Conservation (phyloP, 2,113 vertebrate species). For the Phoxinus phoxinus region DNA sequence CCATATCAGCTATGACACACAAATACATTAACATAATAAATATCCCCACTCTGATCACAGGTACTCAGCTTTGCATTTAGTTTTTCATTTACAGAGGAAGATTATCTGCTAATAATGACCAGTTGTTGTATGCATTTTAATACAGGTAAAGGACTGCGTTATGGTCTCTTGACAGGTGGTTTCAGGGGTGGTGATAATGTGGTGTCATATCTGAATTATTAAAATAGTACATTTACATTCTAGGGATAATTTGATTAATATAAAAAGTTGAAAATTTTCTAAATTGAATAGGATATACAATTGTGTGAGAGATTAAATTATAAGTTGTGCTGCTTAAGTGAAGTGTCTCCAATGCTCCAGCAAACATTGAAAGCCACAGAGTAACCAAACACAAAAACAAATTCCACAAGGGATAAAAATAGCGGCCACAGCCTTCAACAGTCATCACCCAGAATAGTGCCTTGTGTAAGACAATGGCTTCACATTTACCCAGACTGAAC, state of each 20-base stretch:
- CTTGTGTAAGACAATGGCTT: conserved; percentile 62
- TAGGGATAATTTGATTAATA: neutral
- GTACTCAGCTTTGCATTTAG: neutral
- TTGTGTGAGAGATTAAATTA: neutral
- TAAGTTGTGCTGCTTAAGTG: neutral
- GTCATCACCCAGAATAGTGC: conserved; percentile 45
- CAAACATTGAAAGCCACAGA: neutral
- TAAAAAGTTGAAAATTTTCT: neutral
- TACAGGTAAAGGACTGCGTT: neutral
- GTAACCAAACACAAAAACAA: conserved; percentile 25
- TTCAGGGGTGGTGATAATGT: neutral
- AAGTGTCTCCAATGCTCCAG: neutral
- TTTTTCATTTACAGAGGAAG: neutral
- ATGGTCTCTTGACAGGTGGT: neutral
- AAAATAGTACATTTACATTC: neutral
- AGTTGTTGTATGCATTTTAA: neutral
- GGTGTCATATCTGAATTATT: neutral
- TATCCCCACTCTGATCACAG: neutral
- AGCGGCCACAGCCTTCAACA: conserved; percentile 32
- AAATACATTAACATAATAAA: conserved; percentile 12
- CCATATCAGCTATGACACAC: conserved; percentile 84
- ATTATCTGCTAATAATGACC: neutral
- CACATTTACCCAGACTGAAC: conserved; percentile 42
- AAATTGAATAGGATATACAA: neutral
- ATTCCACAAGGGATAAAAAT: conserved; percentile 60